Conservation (phyloP, 1,140 invertebrate species). For the Drosophila repletoides region DNA sequence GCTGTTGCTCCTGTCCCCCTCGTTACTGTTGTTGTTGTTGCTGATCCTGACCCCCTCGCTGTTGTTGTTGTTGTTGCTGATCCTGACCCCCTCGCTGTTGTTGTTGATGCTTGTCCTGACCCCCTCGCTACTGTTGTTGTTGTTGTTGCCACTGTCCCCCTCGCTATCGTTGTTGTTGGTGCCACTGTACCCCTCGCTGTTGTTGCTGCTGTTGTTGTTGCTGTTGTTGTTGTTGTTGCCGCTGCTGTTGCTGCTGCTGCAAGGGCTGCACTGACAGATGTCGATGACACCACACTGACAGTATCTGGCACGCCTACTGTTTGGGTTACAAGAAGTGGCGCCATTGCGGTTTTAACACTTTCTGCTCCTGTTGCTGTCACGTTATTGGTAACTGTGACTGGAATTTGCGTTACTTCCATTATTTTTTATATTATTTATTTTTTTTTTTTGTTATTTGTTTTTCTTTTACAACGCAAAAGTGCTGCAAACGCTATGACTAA, state of each 20-base stretch:
- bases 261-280: conserved; percentile 42
- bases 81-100: not conserved
- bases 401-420: conserved; percentile 33
- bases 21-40: conserved; percentile 12
- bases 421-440: conserved; percentile 7
- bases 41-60: conserved; percentile 13
- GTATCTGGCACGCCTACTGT: conserved; percentile 28
- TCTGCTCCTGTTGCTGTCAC: conserved; percentile 5
- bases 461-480: conserved; percentile 28
- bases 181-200: not conserved
- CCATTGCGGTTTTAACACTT: not conserved
- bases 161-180: not conserved
- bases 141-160: conserved; percentile 4
- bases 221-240: not conserved
- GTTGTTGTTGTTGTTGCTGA: not conserved
- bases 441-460: conserved; percentile 23
- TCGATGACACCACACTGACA: conserved; percentile 45
- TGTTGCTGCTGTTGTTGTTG: not conserved
- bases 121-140: too few species aligned
- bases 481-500: conserved; percentile 24
- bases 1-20: not conserved
- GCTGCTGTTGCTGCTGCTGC: conserved; percentile 21
- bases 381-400: conserved; percentile 10
- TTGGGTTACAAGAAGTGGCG: not conserved
- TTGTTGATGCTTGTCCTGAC: conserved; percentile 6